These are phyloP conservation scores for Drosophila erecta DNA, from an alignment of 1,140 invertebrate genomes.

Conservation along the genomic window DNA sequence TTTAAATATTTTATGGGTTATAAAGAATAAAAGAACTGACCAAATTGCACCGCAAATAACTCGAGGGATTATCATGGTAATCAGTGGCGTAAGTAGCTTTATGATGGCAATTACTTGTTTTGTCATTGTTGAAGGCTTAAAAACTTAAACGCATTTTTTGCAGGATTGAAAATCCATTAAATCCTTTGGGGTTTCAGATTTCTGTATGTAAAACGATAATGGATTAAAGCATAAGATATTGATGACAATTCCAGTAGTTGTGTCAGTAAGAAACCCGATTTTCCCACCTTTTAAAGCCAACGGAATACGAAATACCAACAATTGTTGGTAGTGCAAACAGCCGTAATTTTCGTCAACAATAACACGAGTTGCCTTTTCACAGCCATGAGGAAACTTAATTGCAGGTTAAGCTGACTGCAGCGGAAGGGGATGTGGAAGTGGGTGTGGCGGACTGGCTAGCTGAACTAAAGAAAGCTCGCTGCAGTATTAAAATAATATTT, in stretches of 20 bases:
- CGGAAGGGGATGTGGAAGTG: neutral
- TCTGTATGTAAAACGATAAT: neutral
- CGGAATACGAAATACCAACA: conserved; percentile 56
- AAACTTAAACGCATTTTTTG: neutral
- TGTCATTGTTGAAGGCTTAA: neutral
- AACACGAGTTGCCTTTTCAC: conserved; percentile 22
- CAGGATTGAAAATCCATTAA: neutral
- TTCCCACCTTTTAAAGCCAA: conserved; percentile 7
- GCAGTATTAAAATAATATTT: conserved; percentile 78
- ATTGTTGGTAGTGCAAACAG: conserved; percentile 70
- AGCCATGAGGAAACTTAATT: conserved; percentile 63
- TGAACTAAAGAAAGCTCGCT: conserved; percentile 30
- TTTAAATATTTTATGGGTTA: conserved; percentile 27
- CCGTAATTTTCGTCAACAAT: conserved; percentile 70
- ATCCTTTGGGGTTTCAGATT: neutral
- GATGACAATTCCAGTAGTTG: neutral
- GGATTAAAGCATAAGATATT: neutral
- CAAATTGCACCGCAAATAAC: neutral
- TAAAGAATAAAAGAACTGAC: conserved; percentile 10
- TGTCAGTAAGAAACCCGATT: no score
- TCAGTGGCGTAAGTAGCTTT: neutral
- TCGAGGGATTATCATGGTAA: conserved; percentile 8
- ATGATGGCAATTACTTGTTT: neutral
- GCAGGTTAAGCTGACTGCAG: conserved; percentile 54
- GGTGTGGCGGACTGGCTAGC: neutral